phyloP scores from a whole-genome alignment of 2,113 vertebrate genomes.

The Perca flavescens region DNA sequence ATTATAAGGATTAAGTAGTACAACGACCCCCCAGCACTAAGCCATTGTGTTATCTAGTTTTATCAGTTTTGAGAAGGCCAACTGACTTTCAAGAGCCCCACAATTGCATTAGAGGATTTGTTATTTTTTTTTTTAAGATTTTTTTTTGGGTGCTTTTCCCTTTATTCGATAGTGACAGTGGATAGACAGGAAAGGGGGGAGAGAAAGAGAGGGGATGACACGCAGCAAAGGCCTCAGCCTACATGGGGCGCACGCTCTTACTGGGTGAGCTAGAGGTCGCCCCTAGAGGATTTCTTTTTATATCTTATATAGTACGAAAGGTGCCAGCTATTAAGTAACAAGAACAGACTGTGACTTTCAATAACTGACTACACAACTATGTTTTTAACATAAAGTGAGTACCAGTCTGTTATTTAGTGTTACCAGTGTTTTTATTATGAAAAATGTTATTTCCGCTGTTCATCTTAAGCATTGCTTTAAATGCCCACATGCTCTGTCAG shows the following conservation, averaged over 20 bases:
- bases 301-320: neutral
- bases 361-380: neutral
- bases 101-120: neutral
- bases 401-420: neutral
- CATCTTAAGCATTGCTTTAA: neutral
- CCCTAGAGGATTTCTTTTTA: neutral
- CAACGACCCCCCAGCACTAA: slow-evolving; percentile 3
- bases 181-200: no score
- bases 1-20: neutral
- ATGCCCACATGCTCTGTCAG: neutral
- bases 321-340: slow-evolving; percentile 6
- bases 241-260: no score
- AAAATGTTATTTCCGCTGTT: neutral
- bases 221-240: no score
- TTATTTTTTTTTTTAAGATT: no score
- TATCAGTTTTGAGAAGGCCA: slow-evolving; percentile 11
- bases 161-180: no score
- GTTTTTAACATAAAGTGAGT: neutral
- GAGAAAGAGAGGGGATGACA: no score
- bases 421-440: neutral
- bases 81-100: neutral
- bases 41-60: neutral
- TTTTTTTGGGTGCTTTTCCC: no score
- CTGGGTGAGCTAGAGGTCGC: no score
- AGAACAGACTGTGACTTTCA: slow-evolving; percentile 16